These are phyloP conservation scores for Andrena fulva DNA, from an alignment of 2,888 invertebrate genomes.

Conservation along the genomic window DNA sequence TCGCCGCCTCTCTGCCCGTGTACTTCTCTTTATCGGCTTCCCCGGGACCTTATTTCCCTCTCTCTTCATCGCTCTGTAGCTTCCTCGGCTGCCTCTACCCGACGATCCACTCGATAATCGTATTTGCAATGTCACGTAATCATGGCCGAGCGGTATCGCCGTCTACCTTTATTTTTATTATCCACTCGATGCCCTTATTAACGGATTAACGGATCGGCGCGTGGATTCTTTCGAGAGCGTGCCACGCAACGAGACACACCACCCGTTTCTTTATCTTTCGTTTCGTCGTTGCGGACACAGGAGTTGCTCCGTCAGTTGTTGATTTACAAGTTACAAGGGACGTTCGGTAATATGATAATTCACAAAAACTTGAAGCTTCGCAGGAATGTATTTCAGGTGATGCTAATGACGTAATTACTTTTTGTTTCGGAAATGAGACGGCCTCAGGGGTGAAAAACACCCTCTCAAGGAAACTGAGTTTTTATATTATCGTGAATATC, in stretches of 20 bases:
- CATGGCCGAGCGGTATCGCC: conserved; percentile 43
- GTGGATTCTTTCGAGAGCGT: background rate
- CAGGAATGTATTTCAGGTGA: too few relatives aligned
- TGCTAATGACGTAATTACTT: too few relatives aligned
- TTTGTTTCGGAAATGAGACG: too few relatives aligned
- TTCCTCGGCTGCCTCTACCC: conserved; percentile 31
- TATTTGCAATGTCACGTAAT: conserved; percentile 57
- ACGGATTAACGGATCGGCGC: conserved; percentile 62
- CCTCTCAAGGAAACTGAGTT: too few relatives aligned
- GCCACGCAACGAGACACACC: background rate
- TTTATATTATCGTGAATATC: too few relatives aligned
- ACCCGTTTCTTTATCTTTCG: background rate
- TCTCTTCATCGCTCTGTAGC: background rate
- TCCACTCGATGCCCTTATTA: conserved; percentile 56
- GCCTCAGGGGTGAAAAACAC: too few relatives aligned
- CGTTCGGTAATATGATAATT: too few relatives aligned
- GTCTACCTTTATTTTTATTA: conserved; percentile 40
- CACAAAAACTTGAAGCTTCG: too few relatives aligned
- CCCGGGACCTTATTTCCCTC: conserved; percentile 17
- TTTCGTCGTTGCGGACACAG: background rate
- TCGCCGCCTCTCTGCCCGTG: conserved; percentile 49
- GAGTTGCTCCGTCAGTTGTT: background rate
- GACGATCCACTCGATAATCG: conserved; percentile 52
- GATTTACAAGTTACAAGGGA: background rate
- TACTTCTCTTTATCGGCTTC: conserved; percentile 44